phyloP scores from a whole-genome alignment of 2,797 vertebrate species.

The Lepidocolaptes lacrymiger region DNA sequence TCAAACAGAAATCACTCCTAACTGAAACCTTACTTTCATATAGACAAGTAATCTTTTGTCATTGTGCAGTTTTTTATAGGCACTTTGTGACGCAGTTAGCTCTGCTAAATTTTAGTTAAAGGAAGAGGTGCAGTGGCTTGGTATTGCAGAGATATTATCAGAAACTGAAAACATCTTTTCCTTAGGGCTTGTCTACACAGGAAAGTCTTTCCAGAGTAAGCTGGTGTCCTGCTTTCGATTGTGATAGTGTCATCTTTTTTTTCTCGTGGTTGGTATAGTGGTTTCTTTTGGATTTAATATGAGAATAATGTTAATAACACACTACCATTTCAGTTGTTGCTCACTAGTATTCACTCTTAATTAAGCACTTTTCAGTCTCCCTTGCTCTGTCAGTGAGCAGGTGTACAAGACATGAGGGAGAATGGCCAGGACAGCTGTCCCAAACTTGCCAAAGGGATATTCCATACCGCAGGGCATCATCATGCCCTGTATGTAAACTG shows the following conservation, averaged over 20 bases:
- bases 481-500: neutral
- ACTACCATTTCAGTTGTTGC: neutral
- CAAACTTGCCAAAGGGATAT: neutral
- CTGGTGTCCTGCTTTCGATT: neutral
- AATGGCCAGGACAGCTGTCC: neutral
- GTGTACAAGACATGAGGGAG: neutral
- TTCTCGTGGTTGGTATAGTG: neutral
- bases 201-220: neutral
- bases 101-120: neutral
- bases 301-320: neutral
- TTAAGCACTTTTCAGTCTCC: neutral
- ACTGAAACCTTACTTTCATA: neutral
- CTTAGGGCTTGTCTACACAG: neutral
- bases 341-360: neutral
- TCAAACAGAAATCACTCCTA: neutral
- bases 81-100: neutral
- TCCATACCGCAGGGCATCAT: no score
- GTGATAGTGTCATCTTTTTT: neutral
- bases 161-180: neutral
- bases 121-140: neutral
- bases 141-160: neutral
- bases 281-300: neutral
- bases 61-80: neutral
- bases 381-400: fast-evolving
- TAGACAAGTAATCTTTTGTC: neutral